Conservation (phyloP, 1,140 invertebrate genomes). For the Drosophila truncata region DNA sequence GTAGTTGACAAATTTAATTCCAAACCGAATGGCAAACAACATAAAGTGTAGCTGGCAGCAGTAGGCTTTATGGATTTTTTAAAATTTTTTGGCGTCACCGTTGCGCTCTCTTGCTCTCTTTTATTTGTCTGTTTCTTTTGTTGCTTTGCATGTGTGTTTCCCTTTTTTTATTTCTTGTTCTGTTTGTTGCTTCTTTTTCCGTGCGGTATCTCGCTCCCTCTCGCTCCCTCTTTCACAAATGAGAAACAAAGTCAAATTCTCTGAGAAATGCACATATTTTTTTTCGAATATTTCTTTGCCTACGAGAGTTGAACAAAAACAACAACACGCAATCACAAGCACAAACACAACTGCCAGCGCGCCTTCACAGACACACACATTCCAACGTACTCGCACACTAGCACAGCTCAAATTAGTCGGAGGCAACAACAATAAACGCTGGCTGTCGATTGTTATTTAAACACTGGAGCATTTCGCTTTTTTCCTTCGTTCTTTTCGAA, state of each 20-base stretch:
- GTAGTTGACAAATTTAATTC: conserved; percentile 57
- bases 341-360: conserved; percentile 27
- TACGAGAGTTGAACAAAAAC: conserved; percentile 22
- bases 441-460: conserved; percentile 50
- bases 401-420: conserved; percentile 65
- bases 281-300: conserved; percentile 30
- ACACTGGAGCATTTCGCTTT: conserved; percentile 15
- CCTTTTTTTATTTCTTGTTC: conserved; percentile 39
- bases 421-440: conserved; percentile 59
- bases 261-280: conserved; percentile 30
- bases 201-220: conserved; percentile 8
- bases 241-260: conserved; percentile 43
- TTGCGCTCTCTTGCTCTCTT: conserved; percentile 69
- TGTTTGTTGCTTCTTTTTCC: conserved; percentile 39
- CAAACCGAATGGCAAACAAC: conserved; percentile 27
- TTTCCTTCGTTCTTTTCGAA: conserved; percentile 9
- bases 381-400: conserved; percentile 20
- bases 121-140: conserved; percentile 49
- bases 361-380: conserved; percentile 23
- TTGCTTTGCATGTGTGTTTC: conserved; percentile 62
- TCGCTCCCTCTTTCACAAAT: conserved; percentile 14
- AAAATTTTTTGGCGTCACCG: conserved; percentile 72
- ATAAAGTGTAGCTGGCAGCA: conserved; percentile 12
- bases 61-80: conserved; percentile 57
- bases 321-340: conserved; percentile 33